These are phyloP conservation scores for Hydriomena furcata DNA, from an alignment of 2,888 invertebrate genomes.

Conservation along the genomic window DNA sequence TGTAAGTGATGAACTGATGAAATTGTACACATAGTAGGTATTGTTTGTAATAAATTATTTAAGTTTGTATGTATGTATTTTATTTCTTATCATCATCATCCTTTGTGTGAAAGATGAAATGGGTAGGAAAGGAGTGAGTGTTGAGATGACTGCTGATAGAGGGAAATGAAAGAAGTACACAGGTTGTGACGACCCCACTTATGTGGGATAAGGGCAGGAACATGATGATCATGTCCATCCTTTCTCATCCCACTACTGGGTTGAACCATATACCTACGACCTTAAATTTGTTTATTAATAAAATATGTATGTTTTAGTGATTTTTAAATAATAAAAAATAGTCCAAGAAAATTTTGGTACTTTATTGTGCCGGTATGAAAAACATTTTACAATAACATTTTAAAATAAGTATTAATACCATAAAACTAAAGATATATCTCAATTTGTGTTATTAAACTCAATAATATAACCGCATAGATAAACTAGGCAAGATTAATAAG, in stretches of 20 bases:
- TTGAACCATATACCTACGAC: no score
- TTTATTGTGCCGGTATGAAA: slow-evolving; percentile 70
- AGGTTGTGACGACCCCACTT: no score
- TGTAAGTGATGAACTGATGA: slow-evolving; percentile 98
- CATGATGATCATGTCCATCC: no score
- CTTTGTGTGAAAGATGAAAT: no score
- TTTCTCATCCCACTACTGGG: no score
- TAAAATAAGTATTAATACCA: slow-evolving; percentile 15
- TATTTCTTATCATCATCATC: not conserved
- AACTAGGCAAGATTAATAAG: slow-evolving; percentile 49
- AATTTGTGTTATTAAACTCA: slow-evolving; percentile 49
- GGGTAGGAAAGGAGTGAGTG: no score
- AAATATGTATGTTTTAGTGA: no score
- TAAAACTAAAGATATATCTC: slow-evolving; percentile 39
- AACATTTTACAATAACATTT: slow-evolving; percentile 63
- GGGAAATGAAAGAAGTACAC: no score
- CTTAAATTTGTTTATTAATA: no score
- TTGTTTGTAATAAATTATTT: slow-evolving; percentile 19
- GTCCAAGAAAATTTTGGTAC: slow-evolving; percentile 67
- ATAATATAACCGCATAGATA: slow-evolving; percentile 37
- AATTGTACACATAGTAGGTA: slow-evolving; percentile 91
- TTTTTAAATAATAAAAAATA: slow-evolving; percentile 30
- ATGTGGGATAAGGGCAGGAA: no score
- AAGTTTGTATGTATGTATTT: slow-evolving; percentile 2
- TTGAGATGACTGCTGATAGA: no score